These are phyloP conservation scores for Eupithecia tripunctaria DNA, from an alignment of 2,888 invertebrate genomes.

Conservation along the genomic window DNA sequence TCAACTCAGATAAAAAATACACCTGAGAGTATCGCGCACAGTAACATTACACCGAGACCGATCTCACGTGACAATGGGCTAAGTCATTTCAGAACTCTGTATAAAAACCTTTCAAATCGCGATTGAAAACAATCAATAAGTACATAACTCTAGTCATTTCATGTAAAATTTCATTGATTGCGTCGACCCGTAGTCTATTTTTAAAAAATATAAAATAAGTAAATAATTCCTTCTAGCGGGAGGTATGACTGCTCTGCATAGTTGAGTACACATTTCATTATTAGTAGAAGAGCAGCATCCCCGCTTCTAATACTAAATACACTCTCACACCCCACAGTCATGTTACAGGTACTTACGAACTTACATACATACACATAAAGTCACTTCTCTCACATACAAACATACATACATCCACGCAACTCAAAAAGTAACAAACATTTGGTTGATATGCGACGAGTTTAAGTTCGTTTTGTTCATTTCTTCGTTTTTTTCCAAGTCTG, in stretches of 20 bases:
- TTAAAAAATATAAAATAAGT: slow-evolving; percentile 40
- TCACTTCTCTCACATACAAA: slow-evolving; percentile 14
- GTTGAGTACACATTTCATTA: slow-evolving; percentile 42
- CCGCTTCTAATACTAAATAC: slow-evolving; percentile 48
- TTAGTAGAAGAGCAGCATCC: slow-evolving; percentile 28
- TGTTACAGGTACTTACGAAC: slow-evolving; percentile 39
- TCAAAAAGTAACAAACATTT: slow-evolving; percentile 45
- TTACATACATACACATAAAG: slow-evolving; percentile 28
- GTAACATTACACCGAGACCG: background rate
- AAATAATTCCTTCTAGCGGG: slow-evolving; percentile 44
- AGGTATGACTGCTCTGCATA: slow-evolving; percentile 40
- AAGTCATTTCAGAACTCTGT: slow-evolving; percentile 14
- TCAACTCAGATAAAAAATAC: no score
- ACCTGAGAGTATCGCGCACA: no score
- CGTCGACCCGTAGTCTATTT: slow-evolving; percentile 22
- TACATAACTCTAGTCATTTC: slow-evolving; percentile 44
- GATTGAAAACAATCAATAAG: slow-evolving; percentile 41
- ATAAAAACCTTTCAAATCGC: slow-evolving; percentile 27
- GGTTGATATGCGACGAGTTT: slow-evolving; percentile 55
- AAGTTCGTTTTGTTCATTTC: slow-evolving; percentile 50
- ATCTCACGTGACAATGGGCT: background rate
- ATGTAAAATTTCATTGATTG: slow-evolving; percentile 48
- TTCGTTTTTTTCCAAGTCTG: slow-evolving; percentile 25
- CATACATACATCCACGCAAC: slow-evolving; percentile 35
- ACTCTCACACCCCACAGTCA: slow-evolving; percentile 42